Evolutionary conservation across 2,797 vertebrate species (phyloP).

Genomic region (Nasua narica): DNA sequence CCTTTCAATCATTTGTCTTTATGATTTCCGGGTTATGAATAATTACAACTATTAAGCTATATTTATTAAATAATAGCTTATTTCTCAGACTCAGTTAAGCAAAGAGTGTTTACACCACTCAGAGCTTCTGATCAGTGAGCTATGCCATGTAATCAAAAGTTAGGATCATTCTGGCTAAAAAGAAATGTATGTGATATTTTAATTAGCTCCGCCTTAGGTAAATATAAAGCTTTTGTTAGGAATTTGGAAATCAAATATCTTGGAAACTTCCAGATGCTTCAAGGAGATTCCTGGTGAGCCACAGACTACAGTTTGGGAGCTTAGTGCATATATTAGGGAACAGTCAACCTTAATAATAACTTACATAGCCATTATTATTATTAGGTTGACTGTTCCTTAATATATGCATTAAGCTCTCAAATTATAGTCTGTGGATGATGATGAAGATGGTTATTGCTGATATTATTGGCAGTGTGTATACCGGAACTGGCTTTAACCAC

Average conservation of each 20-base stretch:
- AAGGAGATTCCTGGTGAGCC: neutral
- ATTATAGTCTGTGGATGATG: neutral
- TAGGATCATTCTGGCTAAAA: neutral
- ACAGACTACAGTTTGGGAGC: neutral
- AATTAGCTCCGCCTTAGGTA: constrained; percentile 9
- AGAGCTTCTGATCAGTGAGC: neutral
- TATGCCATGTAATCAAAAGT: neutral
- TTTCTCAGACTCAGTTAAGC: neutral
- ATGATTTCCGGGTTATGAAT: neutral
- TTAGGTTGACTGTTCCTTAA: neutral
- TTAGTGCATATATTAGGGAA: neutral
- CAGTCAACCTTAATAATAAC: neutral
- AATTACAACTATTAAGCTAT: neutral
- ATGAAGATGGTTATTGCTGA: neutral
- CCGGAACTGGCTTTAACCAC: neutral
- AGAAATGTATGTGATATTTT: neutral
- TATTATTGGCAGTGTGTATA: neutral
- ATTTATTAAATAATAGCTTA: neutral
- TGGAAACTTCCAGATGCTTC: neutral
- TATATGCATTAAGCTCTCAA: neutral
- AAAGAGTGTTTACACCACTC: neutral
- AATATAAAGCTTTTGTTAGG: constrained; percentile 1
- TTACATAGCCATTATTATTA: neutral
- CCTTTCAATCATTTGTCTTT: neutral
- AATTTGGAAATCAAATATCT: constrained; percentile 20